These are phyloP conservation scores for Amphiprion clarkii DNA, from an alignment of 2,797 vertebrate genomes.

Conservation along the genomic window DNA sequence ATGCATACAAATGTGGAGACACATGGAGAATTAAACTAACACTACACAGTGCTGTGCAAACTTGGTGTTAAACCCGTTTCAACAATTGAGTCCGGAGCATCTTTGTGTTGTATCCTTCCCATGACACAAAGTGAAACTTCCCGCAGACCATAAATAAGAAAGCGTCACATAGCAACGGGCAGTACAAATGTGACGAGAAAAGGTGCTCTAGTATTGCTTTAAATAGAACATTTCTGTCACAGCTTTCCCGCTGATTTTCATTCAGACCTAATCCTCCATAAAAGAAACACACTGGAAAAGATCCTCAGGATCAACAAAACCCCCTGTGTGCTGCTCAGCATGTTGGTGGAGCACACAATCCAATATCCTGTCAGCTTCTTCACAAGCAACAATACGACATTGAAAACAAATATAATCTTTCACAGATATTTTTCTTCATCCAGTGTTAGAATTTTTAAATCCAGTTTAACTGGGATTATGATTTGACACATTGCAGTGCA, in stretches of 20 bases:
- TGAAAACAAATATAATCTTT: slow-evolving; percentile 10
- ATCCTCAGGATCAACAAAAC: neutral
- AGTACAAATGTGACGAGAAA: slow-evolving; percentile 32
- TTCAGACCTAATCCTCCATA: slow-evolving; percentile 16
- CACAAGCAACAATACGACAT: slow-evolving; percentile 28
- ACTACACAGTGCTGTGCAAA: slow-evolving; percentile 19
- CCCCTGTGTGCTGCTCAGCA: neutral
- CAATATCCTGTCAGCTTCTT: slow-evolving; percentile 6
- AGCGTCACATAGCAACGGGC: slow-evolving; percentile 3
- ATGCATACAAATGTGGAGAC: slow-evolving; percentile 36
- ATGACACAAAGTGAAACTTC: slow-evolving; percentile 16
- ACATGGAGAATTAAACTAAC: slow-evolving; percentile 24
- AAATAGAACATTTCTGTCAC: slow-evolving; percentile 16
- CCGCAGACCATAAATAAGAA: slow-evolving; percentile 16
- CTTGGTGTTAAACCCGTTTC: slow-evolving; percentile 15
- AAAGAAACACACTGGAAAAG: slow-evolving; percentile 3
- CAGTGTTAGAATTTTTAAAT: slow-evolving; percentile 24
- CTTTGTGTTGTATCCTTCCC: neutral
- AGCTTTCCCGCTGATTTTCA: slow-evolving; percentile 8
- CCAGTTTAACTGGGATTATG: neutral
- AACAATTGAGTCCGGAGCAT: neutral
- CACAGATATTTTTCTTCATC: slow-evolving; percentile 24
- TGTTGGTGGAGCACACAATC: neutral
- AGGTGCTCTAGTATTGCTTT: slow-evolving; percentile 63
- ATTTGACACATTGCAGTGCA: slow-evolving; percentile 28